Evolutionary conservation across 2,888 invertebrate species (phyloP).

Genomic region (Glaucopsyche alexis): DNA sequence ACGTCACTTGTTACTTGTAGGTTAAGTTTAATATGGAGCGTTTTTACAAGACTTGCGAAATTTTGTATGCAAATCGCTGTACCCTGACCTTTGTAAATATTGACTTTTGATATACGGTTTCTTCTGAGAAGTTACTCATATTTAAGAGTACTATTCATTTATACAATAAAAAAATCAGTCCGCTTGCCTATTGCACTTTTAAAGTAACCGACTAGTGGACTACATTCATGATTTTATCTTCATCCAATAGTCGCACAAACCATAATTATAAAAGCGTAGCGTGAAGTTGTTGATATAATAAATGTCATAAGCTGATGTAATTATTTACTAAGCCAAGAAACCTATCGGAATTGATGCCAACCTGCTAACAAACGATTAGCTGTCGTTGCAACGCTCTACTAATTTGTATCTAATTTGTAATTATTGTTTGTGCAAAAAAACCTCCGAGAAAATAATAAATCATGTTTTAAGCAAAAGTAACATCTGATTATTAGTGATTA

Average conservation of each 20-base stretch:
- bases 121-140: too few species aligned
- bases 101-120: too few species aligned
- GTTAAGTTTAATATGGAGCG: too few species aligned
- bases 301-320: neutral
- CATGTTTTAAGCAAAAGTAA: neutral
- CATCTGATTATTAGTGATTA: neutral
- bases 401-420: neutral
- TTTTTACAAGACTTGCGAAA: too few species aligned
- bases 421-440: neutral
- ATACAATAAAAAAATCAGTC: too few species aligned
- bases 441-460: neutral
- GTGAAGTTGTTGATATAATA: neutral
- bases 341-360: neutral
- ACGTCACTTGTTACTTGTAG: too few species aligned
- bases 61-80: too few species aligned
- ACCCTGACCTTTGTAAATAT: too few species aligned
- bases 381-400: conserved; percentile 6
- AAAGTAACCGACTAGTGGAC: neutral
- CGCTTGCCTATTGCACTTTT: neutral
- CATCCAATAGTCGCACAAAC: neutral
- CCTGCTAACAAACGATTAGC: neutral
- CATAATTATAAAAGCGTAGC: neutral
- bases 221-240: neutral
- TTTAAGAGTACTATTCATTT: too few species aligned
- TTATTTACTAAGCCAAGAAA: neutral